These are phyloP conservation scores for Philereme transversata DNA, from an alignment of 2,888 invertebrate genomes.

Conservation along the genomic window DNA sequence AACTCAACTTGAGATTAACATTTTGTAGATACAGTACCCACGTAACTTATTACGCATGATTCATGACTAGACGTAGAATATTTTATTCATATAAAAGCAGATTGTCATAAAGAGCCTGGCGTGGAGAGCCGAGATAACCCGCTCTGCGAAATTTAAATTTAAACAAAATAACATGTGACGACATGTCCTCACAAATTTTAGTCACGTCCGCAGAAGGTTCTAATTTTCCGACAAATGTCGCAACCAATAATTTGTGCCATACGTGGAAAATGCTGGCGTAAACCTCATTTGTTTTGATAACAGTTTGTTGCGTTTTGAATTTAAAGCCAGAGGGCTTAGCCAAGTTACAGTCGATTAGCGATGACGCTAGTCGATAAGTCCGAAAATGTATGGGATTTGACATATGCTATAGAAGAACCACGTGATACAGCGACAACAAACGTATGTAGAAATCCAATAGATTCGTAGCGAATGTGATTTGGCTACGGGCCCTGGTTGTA, in stretches of 20 bases:
- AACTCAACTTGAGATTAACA: no score
- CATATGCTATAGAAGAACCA: no score
- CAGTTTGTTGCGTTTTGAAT: neutral
- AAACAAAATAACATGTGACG: constrained; percentile 30
- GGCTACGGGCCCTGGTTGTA: no score
- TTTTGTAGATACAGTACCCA: no score
- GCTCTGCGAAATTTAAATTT: constrained; percentile 29
- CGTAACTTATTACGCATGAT: no score
- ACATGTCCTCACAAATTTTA: constrained; percentile 17
- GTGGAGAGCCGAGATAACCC: constrained; percentile 25
- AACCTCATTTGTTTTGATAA: constrained; percentile 6
- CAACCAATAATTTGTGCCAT: constrained; percentile 9
- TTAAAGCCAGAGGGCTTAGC: no score
- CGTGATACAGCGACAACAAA: no score
- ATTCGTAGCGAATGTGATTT: no score
- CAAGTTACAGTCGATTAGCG: no score
- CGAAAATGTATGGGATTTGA: no score
- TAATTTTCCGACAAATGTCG: constrained; percentile 31
- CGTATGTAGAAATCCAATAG: no score
- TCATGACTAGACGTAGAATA: constrained; percentile 1
- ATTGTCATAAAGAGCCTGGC: constrained; percentile 16
- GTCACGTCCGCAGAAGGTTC: constrained; percentile 29
- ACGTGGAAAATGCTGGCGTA: constrained; percentile 12
- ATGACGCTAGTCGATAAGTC: no score
- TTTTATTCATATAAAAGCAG: constrained; percentile 21